A percentile compares a stretch with the other conserved stretches of the same genome.
phyloP scores from a whole-genome alignment of 2,113 vertebrate genomes.

The Caranx ignobilis region DNA sequence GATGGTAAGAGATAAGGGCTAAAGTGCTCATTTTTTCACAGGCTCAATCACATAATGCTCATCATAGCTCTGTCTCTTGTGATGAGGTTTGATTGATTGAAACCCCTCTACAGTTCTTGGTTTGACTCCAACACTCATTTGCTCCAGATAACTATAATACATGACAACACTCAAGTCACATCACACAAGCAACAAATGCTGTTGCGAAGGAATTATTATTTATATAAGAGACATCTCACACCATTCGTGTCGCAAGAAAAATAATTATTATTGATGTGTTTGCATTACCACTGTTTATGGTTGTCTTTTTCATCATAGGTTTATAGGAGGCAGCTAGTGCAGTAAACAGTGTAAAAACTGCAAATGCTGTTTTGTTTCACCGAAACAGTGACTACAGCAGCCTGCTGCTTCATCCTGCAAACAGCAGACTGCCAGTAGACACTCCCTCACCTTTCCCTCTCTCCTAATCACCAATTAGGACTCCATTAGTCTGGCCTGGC shows the following conservation, averaged over 20 bases:
- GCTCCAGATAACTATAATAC: constrained; percentile 24
- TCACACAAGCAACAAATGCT: constrained; percentile 8
- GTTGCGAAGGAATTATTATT: background rate
- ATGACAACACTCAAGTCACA: constrained; percentile 35
- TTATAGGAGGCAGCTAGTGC: constrained; percentile 18
- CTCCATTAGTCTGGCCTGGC: constrained; percentile 97
- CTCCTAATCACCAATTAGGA: constrained; percentile 99
- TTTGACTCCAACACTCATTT: constrained; percentile 45
- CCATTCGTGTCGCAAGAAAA: constrained; percentile 3
- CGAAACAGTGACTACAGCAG: constrained; percentile 75
- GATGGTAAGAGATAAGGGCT: constrained; percentile 56
- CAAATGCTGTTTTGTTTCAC: constrained; percentile 46
- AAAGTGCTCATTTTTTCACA: constrained; percentile 61
- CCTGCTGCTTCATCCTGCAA: constrained; percentile 69
- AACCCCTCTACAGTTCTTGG: constrained; percentile 4
- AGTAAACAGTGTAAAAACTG: constrained; percentile 46
- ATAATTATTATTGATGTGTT: constrained; percentile 36
- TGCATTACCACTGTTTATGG: constrained; percentile 8
- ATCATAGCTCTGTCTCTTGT: constrained; percentile 39
- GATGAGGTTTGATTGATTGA: constrained; percentile 50
- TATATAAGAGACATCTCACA: background rate
- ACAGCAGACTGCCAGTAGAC: constrained; percentile 68
- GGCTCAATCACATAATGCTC: constrained; percentile 38
- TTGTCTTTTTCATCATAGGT: constrained; percentile 15
- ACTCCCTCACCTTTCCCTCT: constrained; percentile 82